Evolutionary conservation across 2,113 vertebrate species (phyloP).

Genomic region (Percina caprodes): DNA sequence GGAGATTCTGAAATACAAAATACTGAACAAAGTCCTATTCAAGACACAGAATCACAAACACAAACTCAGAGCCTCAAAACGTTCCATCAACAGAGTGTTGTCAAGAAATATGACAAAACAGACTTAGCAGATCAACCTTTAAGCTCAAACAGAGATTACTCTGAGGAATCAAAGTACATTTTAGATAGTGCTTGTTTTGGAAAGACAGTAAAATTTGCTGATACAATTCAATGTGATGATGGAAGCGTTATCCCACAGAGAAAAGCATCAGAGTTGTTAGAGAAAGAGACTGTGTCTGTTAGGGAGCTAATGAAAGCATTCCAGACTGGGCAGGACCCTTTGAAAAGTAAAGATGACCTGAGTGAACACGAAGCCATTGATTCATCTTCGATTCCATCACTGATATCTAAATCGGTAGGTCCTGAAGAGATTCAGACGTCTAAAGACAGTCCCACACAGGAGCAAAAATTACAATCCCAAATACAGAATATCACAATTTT

Average conservation of each 20-base stretch:
- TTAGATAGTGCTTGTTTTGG: conserved; percentile 24
- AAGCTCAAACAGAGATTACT: conserved; percentile 8
- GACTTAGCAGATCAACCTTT: background rate
- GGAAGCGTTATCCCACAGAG: background rate
- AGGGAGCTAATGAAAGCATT: conserved; percentile 93
- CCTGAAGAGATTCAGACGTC: conserved; percentile 3
- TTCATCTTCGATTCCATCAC: conserved; percentile 37
- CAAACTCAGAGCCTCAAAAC: background rate
- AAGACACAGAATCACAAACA: conserved; percentile 38
- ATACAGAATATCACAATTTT: conserved; percentile 8
- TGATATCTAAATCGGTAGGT: conserved; percentile 19
- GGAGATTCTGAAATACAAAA: conserved; percentile 5
- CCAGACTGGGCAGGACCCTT: conserved; percentile 89
- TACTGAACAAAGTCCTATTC: conserved; percentile 15
- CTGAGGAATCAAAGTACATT: conserved; percentile 22
- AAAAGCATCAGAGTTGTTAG: conserved; percentile 49
- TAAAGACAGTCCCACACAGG: conserved; percentile 30
- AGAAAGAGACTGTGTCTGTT: conserved; percentile 89
- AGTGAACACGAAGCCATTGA: conserved; percentile 85
- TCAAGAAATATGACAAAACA: conserved; percentile 19
- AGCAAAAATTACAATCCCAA: conserved; percentile 27
- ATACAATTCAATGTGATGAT: conserved; percentile 33
- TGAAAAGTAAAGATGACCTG: conserved; percentile 86
- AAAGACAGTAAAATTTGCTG: conserved; percentile 43
- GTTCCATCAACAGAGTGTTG: conserved; percentile 19